phyloP scores from a whole-genome alignment of 2,797 vertebrate species.

The Fratercula arctica region DNA sequence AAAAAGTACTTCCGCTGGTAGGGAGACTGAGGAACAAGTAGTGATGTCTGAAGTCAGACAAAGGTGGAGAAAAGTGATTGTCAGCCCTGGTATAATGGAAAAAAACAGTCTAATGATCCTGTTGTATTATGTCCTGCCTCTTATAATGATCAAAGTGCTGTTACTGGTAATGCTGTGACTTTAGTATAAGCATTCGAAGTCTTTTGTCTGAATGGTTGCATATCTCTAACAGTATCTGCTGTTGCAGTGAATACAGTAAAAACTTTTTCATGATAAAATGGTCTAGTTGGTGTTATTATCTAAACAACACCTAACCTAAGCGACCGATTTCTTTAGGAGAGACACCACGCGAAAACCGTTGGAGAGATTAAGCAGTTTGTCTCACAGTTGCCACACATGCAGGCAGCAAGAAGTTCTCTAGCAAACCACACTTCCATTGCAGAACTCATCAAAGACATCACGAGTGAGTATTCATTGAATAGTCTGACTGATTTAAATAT shows the following conservation, averaged over 20 bases:
- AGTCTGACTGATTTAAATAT: too few species aligned
- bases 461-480: constrained; percentile 80
- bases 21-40: not conserved
- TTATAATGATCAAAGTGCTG: not conserved
- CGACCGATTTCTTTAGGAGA: constrained; percentile 79
- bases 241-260: not conserved
- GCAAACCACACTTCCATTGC: constrained; percentile 98
- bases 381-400: constrained; percentile 98
- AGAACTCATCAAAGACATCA: constrained; percentile 96
- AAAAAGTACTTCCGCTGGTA: not conserved
- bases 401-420: constrained; percentile 93
- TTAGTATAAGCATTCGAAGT: not conserved
- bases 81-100: not conserved
- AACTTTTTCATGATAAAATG: not conserved
- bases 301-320: not conserved
- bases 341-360: constrained; percentile 96
- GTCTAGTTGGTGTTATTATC: not conserved
- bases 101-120: not conserved
- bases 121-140: not conserved
- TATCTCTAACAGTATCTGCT: not conserved
- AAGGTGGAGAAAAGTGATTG: not conserved
- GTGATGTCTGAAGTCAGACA: not conserved
- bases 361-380: constrained; percentile 99
- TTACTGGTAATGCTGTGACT: not conserved
- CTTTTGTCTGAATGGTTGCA: not conserved